A percentile compares a stretch with the other conserved stretches of the same genome.
Conservation (phyloP, 1,140 invertebrate genomes). For the Papilio aristodemus region DNA sequence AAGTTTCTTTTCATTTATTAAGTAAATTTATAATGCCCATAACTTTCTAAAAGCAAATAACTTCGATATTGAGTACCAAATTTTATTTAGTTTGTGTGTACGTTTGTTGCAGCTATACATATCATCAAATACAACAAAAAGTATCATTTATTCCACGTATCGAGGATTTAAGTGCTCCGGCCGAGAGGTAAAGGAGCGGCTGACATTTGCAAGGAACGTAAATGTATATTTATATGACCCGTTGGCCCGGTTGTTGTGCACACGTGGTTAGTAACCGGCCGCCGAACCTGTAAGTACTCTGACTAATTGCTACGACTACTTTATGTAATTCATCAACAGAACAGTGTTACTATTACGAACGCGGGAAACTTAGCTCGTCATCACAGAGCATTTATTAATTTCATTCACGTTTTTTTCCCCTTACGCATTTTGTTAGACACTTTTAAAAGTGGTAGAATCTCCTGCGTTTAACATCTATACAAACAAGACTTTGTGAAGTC, state of each 20-base stretch:
- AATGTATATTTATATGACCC: slow-evolving; percentile 19
- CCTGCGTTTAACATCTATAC: too few species aligned
- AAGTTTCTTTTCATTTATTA: too few species aligned
- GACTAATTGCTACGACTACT: slow-evolving; percentile 4
- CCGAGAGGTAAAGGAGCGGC: not conserved
- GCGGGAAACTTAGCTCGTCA: not conserved
- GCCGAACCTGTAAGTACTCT: not conserved
- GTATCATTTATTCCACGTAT: too few species aligned
- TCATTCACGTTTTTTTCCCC: not conserved
- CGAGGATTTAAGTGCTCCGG: not conserved
- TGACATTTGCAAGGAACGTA: slow-evolving; percentile 16
- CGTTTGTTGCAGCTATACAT: too few species aligned
- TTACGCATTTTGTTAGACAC: too few species aligned
- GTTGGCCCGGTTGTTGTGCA: not conserved
- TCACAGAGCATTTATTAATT: not conserved
- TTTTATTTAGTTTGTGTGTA: too few species aligned
- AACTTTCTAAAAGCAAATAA: too few species aligned
- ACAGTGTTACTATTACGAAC: slow-evolving; percentile 4
- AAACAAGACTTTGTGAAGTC: too few species aligned
- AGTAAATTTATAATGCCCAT: too few species aligned
- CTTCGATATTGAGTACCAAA: too few species aligned
- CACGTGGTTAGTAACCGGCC: slow-evolving; percentile 18
- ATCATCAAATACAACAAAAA: too few species aligned
- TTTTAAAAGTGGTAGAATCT: too few species aligned
- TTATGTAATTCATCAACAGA: slow-evolving; percentile 1